Percentiles rank a stretch among this genome's conserved stretches.
These are phyloP conservation scores for Coracopsis vasa DNA, from an alignment of 2,113 vertebrate genomes.

Conservation along the genomic window DNA sequence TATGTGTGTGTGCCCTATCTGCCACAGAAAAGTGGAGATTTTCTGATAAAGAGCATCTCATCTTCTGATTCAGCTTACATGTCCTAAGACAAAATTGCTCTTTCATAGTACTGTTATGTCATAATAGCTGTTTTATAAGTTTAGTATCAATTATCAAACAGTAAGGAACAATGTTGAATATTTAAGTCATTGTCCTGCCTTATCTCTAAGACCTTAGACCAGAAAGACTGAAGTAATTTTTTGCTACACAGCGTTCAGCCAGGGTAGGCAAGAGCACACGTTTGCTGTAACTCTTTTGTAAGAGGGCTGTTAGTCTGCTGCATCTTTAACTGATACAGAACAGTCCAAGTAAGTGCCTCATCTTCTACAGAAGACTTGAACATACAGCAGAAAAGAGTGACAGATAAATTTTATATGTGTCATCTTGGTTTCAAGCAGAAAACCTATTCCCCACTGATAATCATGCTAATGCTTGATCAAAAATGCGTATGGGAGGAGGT, in stretches of 20 bases:
- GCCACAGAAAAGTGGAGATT: not conserved
- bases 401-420: not conserved
- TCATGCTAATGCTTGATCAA: not conserved
- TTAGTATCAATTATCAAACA: accelerated
- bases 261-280: accelerated
- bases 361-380: not conserved
- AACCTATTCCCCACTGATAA: not conserved
- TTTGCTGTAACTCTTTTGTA: not conserved
- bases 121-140: not conserved
- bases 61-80: not conserved
- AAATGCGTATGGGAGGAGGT: not conserved
- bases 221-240: not conserved
- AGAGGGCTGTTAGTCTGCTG: not conserved
- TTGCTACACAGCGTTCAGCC: not conserved
- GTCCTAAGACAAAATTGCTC: not conserved
- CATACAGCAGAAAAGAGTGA: accelerated
- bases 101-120: not conserved
- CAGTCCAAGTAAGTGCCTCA: not conserved
- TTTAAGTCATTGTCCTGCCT: not conserved
- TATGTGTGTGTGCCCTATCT: accelerated
- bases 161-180: not conserved
- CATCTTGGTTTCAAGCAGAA: not conserved
- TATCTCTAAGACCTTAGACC: not conserved
- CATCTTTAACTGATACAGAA: accelerated
- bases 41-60: not conserved